Evolutionary conservation across 1,140 invertebrate species (phyloP).

Genomic region (Anthonomus grandis): DNA sequence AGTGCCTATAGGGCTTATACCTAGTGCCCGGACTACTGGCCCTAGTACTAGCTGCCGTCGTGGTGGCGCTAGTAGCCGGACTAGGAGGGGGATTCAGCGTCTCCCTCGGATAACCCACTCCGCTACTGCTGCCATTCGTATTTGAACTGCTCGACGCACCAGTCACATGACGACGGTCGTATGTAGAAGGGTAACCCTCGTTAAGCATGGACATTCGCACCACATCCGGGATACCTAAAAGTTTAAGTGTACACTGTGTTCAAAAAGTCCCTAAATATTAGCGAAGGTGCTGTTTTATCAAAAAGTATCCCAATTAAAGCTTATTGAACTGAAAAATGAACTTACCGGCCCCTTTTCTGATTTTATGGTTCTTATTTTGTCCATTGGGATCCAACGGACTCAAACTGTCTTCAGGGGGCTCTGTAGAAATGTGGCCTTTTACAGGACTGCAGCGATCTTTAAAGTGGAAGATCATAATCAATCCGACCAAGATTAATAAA

Average conservation of each 20-base stretch:
- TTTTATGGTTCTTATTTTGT: slow-evolving; percentile 34
- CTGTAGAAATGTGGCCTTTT: slow-evolving; percentile 33
- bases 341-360: slow-evolving; percentile 33
- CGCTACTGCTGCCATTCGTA: slow-evolving; percentile 55
- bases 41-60: slow-evolving; percentile 56
- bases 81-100: slow-evolving; percentile 87
- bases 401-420: slow-evolving; percentile 51
- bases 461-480: slow-evolving; percentile 27
- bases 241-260: neutral
- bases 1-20: slow-evolving; percentile 23
- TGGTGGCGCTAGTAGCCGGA: slow-evolving; percentile 70
- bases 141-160: slow-evolving; percentile 69
- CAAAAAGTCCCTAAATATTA: neutral
- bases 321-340: slow-evolving; percentile 3
- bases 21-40: slow-evolving; percentile 47
- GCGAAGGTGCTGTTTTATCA: neutral
- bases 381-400: slow-evolving; percentile 39
- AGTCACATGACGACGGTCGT: slow-evolving; percentile 77
- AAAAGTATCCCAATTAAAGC: neutral
- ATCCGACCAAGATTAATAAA: slow-evolving; percentile 36
- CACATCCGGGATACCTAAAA: slow-evolving; percentile 52
- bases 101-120: slow-evolving; percentile 69
- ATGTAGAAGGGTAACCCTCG: slow-evolving; percentile 60
- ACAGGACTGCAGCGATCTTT: slow-evolving; percentile 16
- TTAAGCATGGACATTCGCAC: slow-evolving; percentile 65